phyloP scores from a whole-genome alignment of 2,113 vertebrate species.

The Axis porcinus region DNA sequence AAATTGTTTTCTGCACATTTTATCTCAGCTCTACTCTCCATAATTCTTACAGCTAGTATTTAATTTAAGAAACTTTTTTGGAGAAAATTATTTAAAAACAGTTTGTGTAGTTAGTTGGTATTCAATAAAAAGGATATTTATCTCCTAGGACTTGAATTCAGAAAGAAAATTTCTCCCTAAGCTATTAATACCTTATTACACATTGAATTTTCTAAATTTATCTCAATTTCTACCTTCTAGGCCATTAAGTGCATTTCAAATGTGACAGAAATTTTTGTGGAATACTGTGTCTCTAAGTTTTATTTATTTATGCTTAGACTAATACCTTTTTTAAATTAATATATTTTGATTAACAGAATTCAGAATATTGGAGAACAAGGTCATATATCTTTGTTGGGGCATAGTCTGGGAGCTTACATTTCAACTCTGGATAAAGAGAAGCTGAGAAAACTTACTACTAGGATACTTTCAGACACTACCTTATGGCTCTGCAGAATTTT shows the following conservation, averaged over 20 bases:
- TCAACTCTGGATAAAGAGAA: conserved; percentile 92
- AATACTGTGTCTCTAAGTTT: neutral
- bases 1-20: neutral
- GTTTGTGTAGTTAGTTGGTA: neutral
- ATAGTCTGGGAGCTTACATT: conserved; percentile 96
- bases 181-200: neutral
- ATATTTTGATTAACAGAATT: conserved; percentile 81
- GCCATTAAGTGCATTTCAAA: neutral
- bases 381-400: conserved; percentile 95
- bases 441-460: conserved; percentile 92
- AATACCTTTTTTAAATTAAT: conserved; percentile 31
- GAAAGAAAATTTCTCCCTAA: neutral
- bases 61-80: neutral
- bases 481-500: conserved; percentile 98
- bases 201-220: conserved; percentile 29
- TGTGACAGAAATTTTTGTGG: neutral
- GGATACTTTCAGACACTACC: conserved; percentile 95
- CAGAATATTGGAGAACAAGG: conserved; percentile 93
- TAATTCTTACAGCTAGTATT: neutral
- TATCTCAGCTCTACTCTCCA: neutral
- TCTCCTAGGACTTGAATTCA: neutral
- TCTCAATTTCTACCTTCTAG: neutral
- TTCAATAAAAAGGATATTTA: conserved; percentile 12
- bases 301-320: conserved; percentile 27
- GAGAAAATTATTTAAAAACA: neutral